Evolutionary conservation across 2,113 vertebrate genomes (phyloP).

Genomic region (Campylomormyrus tamandua): DNA sequence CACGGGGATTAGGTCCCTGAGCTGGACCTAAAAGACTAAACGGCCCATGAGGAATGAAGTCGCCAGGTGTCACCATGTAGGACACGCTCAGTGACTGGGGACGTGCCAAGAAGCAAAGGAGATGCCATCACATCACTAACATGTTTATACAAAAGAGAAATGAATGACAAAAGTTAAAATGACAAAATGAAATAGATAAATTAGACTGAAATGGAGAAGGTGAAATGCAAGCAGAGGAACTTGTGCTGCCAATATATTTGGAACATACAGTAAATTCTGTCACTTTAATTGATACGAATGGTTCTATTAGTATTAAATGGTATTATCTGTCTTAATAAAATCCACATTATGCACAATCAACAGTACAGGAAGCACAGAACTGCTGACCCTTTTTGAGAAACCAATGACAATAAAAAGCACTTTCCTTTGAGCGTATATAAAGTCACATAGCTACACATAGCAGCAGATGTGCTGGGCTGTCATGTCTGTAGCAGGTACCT

Average conservation of each 20-base stretch:
- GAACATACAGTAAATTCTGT: neutral
- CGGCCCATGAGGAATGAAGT: slow-evolving; percentile 62
- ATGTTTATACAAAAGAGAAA: neutral
- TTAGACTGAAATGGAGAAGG: neutral
- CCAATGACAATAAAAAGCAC: neutral
- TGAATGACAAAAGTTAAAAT: neutral
- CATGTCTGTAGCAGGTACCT: slow-evolving; percentile 31
- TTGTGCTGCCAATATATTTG: neutral
- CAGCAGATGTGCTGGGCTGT: neutral
- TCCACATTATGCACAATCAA: neutral
- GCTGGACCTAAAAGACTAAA: slow-evolving; percentile 45
- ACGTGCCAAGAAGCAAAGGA: slow-evolving; percentile 27
- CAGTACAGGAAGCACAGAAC: neutral
- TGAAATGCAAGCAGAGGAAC: neutral
- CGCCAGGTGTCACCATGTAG: slow-evolving; percentile 29
- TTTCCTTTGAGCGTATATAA: neutral
- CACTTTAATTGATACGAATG: neutral
- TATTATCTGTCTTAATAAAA: slow-evolving; percentile 8
- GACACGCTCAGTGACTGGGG: neutral
- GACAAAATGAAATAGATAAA: slow-evolving; percentile 1
- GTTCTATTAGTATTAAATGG: neutral
- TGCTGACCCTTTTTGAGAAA: neutral
- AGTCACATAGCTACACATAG: neutral
- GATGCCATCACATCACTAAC: slow-evolving; percentile 14
- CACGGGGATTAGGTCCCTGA: slow-evolving; percentile 54